These are phyloP conservation scores for Girardia tigrina DNA, from an alignment of 2,888 invertebrate species.

Conservation along the genomic window DNA sequence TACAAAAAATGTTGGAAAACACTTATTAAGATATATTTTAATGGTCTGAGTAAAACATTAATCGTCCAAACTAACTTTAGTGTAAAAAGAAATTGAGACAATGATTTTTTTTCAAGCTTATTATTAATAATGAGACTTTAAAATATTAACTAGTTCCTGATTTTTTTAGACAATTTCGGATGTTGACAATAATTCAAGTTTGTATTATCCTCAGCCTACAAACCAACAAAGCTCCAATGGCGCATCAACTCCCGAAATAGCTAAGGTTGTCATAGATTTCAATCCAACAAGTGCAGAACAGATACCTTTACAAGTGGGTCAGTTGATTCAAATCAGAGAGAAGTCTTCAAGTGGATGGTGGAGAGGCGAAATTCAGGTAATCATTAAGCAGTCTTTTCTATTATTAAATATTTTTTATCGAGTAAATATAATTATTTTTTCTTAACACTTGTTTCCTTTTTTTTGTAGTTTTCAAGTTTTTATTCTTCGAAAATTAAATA, in stretches of 20 bases:
- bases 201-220: slow-evolving; percentile 21
- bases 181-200: background rate
- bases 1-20: no score
- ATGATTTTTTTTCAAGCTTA: background rate
- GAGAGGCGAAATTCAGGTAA: slow-evolving; percentile 88
- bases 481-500: no score
- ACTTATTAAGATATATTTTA: no score
- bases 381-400: background rate
- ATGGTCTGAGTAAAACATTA: no score
- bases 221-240: background rate
- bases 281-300: slow-evolving; percentile 79
- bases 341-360: slow-evolving; percentile 96
- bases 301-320: slow-evolving; percentile 72
- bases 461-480: no score
- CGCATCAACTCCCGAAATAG: slow-evolving; percentile 59
- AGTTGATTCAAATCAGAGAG: slow-evolving; percentile 83
- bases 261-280: slow-evolving; percentile 80
- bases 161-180: slow-evolving; percentile 8
- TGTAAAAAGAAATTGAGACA: no score
- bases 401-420: background rate
- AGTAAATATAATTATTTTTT: background rate
- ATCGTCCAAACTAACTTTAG: no score
- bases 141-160: background rate
- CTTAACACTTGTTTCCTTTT: background rate
- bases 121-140: background rate